Conservation (phyloP, 1,140 invertebrate genomes). For the Drosophila arawakana region DNA sequence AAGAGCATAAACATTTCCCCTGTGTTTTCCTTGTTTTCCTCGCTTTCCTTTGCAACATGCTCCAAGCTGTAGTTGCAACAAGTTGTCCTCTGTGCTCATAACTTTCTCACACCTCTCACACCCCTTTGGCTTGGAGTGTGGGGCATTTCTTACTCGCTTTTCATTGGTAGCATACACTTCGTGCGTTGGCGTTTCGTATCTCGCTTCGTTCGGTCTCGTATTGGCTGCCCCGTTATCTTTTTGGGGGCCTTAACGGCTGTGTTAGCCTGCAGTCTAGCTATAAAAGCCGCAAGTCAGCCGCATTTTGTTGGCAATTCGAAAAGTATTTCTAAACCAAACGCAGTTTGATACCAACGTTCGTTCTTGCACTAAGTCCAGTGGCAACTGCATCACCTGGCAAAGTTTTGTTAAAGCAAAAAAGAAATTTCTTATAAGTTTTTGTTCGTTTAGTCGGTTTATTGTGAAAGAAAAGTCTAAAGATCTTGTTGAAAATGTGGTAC, state of each 20-base stretch:
- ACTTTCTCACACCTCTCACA: background rate
- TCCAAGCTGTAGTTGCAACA: constrained; percentile 23
- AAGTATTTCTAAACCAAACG: constrained; percentile 52
- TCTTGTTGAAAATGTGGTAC: constrained; percentile 63
- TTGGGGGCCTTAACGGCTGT: constrained; percentile 23
- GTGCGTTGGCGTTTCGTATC: constrained; percentile 65
- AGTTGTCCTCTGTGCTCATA: constrained; percentile 16
- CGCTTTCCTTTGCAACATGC: background rate
- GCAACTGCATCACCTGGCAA: constrained; percentile 24
- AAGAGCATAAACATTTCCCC: constrained; percentile 15
- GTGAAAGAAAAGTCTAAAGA: background rate
- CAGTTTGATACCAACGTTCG: constrained; percentile 31
- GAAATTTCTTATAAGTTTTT: background rate
- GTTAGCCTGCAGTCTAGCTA: constrained; percentile 45
- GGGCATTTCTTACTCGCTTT: constrained; percentile 50
- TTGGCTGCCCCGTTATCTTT: constrained; percentile 68
- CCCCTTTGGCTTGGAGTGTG: background rate
- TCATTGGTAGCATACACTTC: constrained; percentile 54
- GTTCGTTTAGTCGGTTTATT: constrained; percentile 8
- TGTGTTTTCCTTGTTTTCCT: background rate
- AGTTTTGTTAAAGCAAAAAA: constrained; percentile 27
- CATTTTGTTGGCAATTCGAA: constrained; percentile 73
- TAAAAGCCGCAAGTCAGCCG: constrained; percentile 68
- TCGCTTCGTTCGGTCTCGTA: constrained; percentile 58
- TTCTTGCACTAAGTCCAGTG: constrained; percentile 32